Percentiles rank a stretch among this genome's conserved stretches.
Conservation (phyloP, 2,888 invertebrate species). For the Cryptus armator region DNA sequence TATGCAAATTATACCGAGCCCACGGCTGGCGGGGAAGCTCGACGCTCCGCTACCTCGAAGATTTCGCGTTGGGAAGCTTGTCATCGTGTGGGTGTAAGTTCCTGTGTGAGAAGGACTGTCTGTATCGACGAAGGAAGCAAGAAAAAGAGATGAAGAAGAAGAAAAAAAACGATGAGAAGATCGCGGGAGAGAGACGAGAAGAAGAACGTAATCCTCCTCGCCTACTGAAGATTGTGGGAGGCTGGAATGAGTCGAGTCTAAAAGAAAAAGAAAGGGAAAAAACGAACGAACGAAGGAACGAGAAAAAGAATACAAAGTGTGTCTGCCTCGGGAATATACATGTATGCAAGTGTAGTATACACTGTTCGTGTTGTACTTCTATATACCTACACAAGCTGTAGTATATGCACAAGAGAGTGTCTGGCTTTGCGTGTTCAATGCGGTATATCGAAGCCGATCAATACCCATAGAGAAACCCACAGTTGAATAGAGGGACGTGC, state of each 20-base stretch:
- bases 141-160: constrained; percentile 23
- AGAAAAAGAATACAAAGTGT: constrained; percentile 59
- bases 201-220: constrained; percentile 82
- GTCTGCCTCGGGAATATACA: constrained; percentile 50
- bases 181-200: constrained; percentile 71
- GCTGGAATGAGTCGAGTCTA: constrained; percentile 77
- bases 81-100: constrained; percentile 52
- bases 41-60: constrained; percentile 39
- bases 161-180: constrained; percentile 47
- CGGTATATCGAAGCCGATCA: constrained; percentile 75
- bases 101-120: constrained; percentile 43
- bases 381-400: constrained; percentile 18
- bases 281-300: constrained; percentile 53
- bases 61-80: constrained; percentile 43
- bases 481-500: constrained; percentile 49
- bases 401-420: constrained; percentile 66
- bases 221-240: constrained; percentile 82
- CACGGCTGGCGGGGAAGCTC: constrained; percentile 38
- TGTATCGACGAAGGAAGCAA: constrained; percentile 35
- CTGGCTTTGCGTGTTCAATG: constrained; percentile 68
- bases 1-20: constrained; percentile 81
- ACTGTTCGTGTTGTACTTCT: constrained; percentile 14
- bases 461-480: constrained; percentile 73
- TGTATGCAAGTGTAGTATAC: constrained; percentile 21
- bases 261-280: constrained; percentile 35